These are phyloP conservation scores for Perca fluviatilis DNA, from an alignment of 2,113 vertebrate species.

Conservation along the genomic window DNA sequence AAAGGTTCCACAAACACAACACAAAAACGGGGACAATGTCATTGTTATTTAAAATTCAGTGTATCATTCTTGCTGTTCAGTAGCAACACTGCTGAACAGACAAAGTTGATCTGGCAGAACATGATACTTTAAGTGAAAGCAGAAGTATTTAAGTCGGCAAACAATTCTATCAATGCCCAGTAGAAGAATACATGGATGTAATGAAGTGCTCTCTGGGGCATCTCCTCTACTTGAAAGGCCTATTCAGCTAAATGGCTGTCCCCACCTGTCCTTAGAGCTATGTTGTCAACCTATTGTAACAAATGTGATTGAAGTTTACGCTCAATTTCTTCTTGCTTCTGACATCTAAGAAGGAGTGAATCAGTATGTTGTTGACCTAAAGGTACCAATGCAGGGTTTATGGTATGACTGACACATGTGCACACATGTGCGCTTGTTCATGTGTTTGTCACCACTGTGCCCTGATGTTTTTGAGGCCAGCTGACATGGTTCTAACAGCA, in stretches of 20 bases:
- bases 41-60: slow-evolving; percentile 16
- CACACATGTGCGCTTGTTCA: neutral
- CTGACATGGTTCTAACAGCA: slow-evolving; percentile 10
- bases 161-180: slow-evolving; percentile 29
- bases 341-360: slow-evolving; percentile 22
- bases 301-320: slow-evolving; percentile 32
- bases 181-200: slow-evolving; percentile 23
- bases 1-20: neutral
- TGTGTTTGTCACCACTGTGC: slow-evolving; percentile 19
- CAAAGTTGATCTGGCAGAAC: slow-evolving; percentile 38
- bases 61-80: neutral
- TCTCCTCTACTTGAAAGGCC: slow-evolving; percentile 38
- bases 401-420: neutral
- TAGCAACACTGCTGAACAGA: neutral
- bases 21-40: neutral
- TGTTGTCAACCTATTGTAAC: slow-evolving; percentile 25
- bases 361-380: slow-evolving; percentile 2
- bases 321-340: slow-evolving; percentile 20
- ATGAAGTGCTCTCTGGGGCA: slow-evolving; percentile 48
- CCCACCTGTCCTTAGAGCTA: slow-evolving; percentile 32
- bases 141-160: slow-evolving; percentile 34
- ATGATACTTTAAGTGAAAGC: slow-evolving; percentile 18
- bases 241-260: slow-evolving; percentile 35
- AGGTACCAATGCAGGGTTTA: neutral
- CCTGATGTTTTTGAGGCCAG: slow-evolving; percentile 24